These are phyloP conservation scores for Glomeris maerens DNA, from an alignment of 1,140 invertebrate genomes.

Conservation along the genomic window DNA sequence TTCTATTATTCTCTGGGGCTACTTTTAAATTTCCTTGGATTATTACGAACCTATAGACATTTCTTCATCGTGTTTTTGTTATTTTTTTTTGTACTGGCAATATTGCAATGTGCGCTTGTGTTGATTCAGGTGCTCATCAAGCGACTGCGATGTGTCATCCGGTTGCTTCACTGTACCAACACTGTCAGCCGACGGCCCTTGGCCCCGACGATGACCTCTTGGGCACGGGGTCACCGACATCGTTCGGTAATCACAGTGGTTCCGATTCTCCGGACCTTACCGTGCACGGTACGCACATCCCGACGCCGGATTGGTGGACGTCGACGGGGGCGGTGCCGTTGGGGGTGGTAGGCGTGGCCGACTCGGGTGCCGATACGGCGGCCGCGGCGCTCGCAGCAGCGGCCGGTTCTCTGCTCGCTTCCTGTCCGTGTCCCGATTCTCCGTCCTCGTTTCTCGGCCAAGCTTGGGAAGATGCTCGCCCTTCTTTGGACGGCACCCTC, in stretches of 20 bases:
- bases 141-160: no score
- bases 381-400: slow-evolving; percentile 13
- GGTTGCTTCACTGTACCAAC: no score
- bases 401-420: no score
- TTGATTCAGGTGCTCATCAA: no score
- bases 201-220: no score
- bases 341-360: slow-evolving; percentile 11
- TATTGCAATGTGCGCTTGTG: no score
- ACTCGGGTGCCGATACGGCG: slow-evolving; percentile 12
- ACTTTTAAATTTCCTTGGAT: no score
- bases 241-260: slow-evolving; percentile 3
- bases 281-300: slow-evolving; percentile 25
- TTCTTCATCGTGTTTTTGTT: no score
- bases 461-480: slow-evolving; percentile 19
- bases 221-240: neutral
- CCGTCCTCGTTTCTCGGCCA: slow-evolving; percentile 13
- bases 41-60: no score
- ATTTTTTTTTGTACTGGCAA: no score
- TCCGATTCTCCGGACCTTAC: slow-evolving; percentile 24
- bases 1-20: no score
- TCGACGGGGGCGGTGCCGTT: slow-evolving; percentile 11
- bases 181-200: no score
- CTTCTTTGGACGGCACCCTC: slow-evolving; percentile 18
- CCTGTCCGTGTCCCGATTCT: slow-evolving; percentile 16
- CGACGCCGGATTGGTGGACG: slow-evolving; percentile 29